phyloP scores from a whole-genome alignment of 2,113 vertebrate species.

The Cyanocitta stelleri region DNA sequence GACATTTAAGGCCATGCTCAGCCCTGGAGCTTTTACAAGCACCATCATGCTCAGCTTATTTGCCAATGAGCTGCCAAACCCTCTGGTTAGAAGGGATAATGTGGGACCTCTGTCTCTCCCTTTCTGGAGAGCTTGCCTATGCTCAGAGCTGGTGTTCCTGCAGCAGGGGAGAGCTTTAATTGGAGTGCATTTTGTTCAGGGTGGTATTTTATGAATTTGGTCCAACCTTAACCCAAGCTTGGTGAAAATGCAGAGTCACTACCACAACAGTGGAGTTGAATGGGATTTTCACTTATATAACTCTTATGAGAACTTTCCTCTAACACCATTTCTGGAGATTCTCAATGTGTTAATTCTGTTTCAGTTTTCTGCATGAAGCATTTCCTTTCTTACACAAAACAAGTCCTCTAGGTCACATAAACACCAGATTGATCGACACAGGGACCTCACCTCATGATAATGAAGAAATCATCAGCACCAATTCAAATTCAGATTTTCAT shows the following conservation, averaged over 20 bases:
- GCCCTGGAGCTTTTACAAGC: neutral
- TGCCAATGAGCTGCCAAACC: neutral
- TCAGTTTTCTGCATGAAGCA: neutral
- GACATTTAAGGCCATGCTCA: neutral
- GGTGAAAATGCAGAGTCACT: neutral
- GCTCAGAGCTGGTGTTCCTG: neutral
- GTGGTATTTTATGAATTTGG: neutral
- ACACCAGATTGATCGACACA: neutral
- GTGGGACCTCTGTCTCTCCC: neutral
- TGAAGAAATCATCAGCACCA: neutral
- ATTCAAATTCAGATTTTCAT: constrained; percentile 20
- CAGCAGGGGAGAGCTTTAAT: neutral
- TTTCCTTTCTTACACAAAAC: neutral
- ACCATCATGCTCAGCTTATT: neutral
- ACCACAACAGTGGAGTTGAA: neutral
- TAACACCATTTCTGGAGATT: neutral
- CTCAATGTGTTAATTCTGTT: neutral
- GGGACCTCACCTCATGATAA: neutral
- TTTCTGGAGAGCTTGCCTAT: neutral
- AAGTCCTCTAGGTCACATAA: neutral
- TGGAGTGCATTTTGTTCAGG: neutral
- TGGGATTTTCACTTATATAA: neutral
- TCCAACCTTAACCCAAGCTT: neutral
- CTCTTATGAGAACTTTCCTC: neutral
- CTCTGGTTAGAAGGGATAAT: neutral